These are phyloP conservation scores for Oryzias celebensis DNA, from an alignment of 2,113 vertebrate genomes.

Conservation along the genomic window DNA sequence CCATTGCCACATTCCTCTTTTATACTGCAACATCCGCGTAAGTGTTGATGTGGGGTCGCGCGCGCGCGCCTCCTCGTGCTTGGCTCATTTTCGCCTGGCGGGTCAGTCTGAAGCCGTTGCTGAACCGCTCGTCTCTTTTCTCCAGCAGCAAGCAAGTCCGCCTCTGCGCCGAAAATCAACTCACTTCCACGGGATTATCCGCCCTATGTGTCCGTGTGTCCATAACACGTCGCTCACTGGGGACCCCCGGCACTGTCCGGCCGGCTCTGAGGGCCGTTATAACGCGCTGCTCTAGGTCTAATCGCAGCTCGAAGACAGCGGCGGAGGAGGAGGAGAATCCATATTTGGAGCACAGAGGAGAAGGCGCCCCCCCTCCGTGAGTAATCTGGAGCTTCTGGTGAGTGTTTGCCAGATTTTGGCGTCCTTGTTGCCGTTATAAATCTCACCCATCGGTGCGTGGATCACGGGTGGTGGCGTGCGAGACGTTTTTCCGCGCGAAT, in stretches of 20 bases:
- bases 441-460: neutral
- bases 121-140: slow-evolving; percentile 93
- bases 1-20: slow-evolving; percentile 21
- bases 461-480: neutral
- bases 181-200: slow-evolving; percentile 62
- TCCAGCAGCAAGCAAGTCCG: slow-evolving; percentile 85
- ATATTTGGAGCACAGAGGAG: slow-evolving; percentile 77
- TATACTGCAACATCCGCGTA: slow-evolving; percentile 63
- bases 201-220: slow-evolving; percentile 44
- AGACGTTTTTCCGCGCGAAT: slow-evolving; percentile 35
- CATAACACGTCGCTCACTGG: slow-evolving; percentile 65
- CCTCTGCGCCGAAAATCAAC: slow-evolving; percentile 82
- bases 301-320: slow-evolving; percentile 71
- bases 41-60: slow-evolving; percentile 60
- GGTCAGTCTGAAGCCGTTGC: slow-evolving; percentile 93
- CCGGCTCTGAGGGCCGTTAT: slow-evolving; percentile 63
- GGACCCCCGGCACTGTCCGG: slow-evolving; percentile 64
- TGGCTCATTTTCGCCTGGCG: slow-evolving; percentile 88
- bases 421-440: slow-evolving; percentile 45
- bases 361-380: slow-evolving; percentile 72
- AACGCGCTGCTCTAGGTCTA: slow-evolving; percentile 67
- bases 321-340: slow-evolving; percentile 79
- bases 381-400: slow-evolving; percentile 75
- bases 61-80: slow-evolving; percentile 73
- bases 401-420: slow-evolving; percentile 64